These are phyloP conservation scores for Physocephala rufipes DNA, from an alignment of 2,888 invertebrate species.

Conservation along the genomic window DNA sequence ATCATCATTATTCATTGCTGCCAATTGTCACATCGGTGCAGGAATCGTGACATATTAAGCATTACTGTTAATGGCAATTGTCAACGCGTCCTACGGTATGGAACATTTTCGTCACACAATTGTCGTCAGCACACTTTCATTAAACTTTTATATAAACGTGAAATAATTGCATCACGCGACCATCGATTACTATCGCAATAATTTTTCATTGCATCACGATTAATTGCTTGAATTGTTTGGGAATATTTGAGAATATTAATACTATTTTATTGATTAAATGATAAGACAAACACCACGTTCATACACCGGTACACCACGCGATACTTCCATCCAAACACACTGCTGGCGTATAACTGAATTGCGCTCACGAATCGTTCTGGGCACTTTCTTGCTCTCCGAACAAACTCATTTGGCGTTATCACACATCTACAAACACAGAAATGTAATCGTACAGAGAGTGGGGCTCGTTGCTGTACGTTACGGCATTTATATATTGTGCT, in stretches of 20 bases:
- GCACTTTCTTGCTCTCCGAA: background rate
- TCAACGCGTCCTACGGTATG: conserved; percentile 41
- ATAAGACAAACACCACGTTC: conserved; percentile 43
- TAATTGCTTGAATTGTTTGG: conserved; percentile 2
- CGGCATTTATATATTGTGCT: background rate
- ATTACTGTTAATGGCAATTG: conserved; percentile 35
- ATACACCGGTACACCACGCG: conserved; percentile 67
- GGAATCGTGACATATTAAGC: conserved; percentile 15
- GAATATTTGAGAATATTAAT: background rate
- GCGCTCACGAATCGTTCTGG: conserved; percentile 28
- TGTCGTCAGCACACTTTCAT: conserved; percentile 16
- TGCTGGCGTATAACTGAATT: conserved; percentile 72
- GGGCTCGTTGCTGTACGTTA: background rate
- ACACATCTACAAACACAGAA: conserved; percentile 1
- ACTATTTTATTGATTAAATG: background rate
- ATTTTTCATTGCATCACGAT: background rate
- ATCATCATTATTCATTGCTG: conserved; percentile 4
- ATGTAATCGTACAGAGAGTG: background rate
- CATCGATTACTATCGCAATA: conserved; percentile 4
- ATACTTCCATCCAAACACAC: conserved; percentile 68
- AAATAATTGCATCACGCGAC: background rate
- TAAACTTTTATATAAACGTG: conserved; percentile 6
- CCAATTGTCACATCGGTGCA: conserved; percentile 26
- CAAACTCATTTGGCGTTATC: no score
- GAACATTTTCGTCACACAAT: background rate